Conservation (phyloP, 2,797 vertebrate genomes). For the Aratinga solstitialis region DNA sequence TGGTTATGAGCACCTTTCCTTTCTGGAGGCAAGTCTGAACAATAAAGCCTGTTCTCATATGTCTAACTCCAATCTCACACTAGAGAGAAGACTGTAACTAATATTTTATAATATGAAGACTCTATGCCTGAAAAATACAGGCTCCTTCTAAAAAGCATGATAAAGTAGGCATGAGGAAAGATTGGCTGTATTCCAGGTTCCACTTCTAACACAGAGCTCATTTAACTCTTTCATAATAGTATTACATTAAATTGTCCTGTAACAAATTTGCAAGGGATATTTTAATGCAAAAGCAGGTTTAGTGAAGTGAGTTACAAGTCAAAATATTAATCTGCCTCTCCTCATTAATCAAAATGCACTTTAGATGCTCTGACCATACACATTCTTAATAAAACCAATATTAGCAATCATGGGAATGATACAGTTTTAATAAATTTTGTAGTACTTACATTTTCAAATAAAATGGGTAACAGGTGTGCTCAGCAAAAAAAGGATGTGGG, state of each 20-base stretch:
- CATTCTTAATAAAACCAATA: not conserved
- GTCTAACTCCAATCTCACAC: not conserved
- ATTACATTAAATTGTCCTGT: not conserved
- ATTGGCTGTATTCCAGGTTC: not conserved
- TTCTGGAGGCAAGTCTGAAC: constrained; percentile 12
- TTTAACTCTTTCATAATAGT: not conserved
- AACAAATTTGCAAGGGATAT: not conserved
- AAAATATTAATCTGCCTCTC: not conserved
- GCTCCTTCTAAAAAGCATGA: not conserved
- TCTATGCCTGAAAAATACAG: not conserved
- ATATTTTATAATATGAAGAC: not conserved
- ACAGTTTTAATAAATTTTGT: not conserved
- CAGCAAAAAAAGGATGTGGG: not conserved
- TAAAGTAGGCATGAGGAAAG: not conserved
- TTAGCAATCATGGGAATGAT: not conserved
- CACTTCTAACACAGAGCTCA: not conserved
- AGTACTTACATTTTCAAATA: not conserved
- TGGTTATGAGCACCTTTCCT: not conserved
- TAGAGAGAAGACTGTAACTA: not conserved
- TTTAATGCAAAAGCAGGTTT: not conserved
- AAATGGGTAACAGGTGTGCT: not conserved
- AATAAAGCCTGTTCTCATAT: not conserved
- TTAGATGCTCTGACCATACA: not conserved
- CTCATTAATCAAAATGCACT: not conserved
- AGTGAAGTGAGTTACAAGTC: not conserved